Evolutionary conservation across 2,113 vertebrate species (phyloP).

Genomic region (Lepus europaeus): DNA sequence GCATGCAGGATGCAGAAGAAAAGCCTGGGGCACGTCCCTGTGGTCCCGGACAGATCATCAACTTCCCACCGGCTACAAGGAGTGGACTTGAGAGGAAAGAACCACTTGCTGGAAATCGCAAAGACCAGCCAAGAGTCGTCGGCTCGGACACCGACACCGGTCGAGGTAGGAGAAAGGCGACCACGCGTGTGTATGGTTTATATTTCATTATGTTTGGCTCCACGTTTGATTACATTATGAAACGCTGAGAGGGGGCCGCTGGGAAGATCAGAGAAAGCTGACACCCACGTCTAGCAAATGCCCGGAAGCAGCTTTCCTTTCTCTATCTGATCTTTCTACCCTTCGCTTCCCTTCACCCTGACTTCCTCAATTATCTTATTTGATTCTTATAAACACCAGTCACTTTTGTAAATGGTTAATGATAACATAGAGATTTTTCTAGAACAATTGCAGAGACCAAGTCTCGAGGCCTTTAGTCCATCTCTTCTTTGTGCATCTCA

Average conservation of each 20-base stretch:
- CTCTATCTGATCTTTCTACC: not conserved
- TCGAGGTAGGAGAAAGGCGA: not conserved
- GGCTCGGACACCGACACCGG: not conserved
- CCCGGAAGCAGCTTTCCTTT: not conserved
- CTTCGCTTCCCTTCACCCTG: not conserved
- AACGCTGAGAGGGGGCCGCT: not conserved
- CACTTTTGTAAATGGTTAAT: not conserved
- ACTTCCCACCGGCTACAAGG: not conserved
- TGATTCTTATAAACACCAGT: not conserved
- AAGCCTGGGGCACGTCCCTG: not conserved
- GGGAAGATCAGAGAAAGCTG: not conserved
- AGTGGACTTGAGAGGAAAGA: not conserved
- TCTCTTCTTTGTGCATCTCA: not conserved
- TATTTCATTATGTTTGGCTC: constrained; percentile 19
- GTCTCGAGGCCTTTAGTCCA: not conserved
- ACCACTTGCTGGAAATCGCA: not conserved
- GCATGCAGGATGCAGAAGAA: not conserved
- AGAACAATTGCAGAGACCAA: not conserved
- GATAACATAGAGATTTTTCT: not conserved
- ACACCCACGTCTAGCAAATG: not conserved
- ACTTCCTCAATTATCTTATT: not conserved
- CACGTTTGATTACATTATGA: not conserved
- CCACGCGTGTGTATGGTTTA: not conserved
- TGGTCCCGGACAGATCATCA: not conserved
- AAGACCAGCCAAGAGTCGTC: not conserved